A percentile compares a stretch with the other conserved stretches of the same genome.
Conservation (phyloP, 2,888 invertebrate genomes). For the Lasius platythorax region DNA sequence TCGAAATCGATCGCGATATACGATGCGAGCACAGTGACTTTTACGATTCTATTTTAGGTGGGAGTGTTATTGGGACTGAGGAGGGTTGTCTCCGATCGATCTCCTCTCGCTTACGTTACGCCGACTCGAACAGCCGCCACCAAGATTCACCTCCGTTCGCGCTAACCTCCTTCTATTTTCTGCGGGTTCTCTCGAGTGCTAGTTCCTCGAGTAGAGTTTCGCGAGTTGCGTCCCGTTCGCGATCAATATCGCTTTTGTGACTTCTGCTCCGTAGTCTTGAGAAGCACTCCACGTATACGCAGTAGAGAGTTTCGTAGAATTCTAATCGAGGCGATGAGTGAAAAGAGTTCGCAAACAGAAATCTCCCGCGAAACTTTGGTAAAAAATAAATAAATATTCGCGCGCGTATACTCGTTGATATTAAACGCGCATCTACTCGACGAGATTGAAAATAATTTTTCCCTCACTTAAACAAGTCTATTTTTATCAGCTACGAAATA, state of each 20-base stretch:
- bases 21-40: slow-evolving; percentile 54
- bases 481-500: background rate
- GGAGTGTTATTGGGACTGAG: slow-evolving; percentile 53
- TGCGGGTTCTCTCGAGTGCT: slow-evolving; percentile 49
- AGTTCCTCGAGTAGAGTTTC: slow-evolving; percentile 62
- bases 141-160: slow-evolving; percentile 43
- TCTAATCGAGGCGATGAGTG: slow-evolving; percentile 13
- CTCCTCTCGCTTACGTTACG: slow-evolving; percentile 40
- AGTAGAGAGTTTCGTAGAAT: background rate
- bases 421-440: background rate
- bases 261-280: slow-evolving; percentile 34
- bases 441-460: too few species aligned
- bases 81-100: slow-evolving; percentile 62
- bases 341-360: background rate
- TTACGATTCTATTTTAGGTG: slow-evolving; percentile 66
- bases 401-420: background rate
- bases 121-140: slow-evolving; percentile 16
- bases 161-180: slow-evolving; percentile 38
- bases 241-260: slow-evolving; percentile 67
- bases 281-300: background rate
- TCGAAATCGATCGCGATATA: slow-evolving; percentile 53
- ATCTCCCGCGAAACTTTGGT: background rate
- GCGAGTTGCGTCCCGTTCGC: slow-evolving; percentile 47
- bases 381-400: background rate
- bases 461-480: too few species aligned